Percentiles rank a stretch among this genome's conserved stretches.
Evolutionary conservation across 2,113 vertebrate genomes (phyloP).

Genomic region (Cyrtonyx montezumae): DNA sequence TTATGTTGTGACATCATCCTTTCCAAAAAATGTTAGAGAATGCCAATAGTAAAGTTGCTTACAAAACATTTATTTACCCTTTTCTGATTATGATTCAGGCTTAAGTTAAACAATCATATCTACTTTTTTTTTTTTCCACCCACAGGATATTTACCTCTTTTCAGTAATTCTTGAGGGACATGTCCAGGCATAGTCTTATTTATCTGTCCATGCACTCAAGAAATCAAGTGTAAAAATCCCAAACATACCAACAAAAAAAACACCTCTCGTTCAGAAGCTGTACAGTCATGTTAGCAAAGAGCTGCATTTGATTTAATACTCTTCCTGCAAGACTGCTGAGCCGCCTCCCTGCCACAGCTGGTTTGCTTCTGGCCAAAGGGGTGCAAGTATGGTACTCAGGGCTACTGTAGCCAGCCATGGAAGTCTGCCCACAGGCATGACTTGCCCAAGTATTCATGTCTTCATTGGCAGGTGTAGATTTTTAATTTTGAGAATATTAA

Average conservation of each 20-base stretch:
- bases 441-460: not conserved
- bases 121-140: slow-evolving; percentile 8
- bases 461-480: not conserved
- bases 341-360: not conserved
- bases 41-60: not conserved
- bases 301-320: not conserved
- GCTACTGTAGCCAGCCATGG: not conserved
- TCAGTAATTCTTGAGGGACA: not conserved
- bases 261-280: not conserved
- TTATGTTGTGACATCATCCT: not conserved
- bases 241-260: not conserved
- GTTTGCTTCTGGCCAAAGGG: not conserved
- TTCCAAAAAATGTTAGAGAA: not conserved
- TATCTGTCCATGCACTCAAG: not conserved
- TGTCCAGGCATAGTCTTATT: slow-evolving; percentile 7
- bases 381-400: rapidly evolving
- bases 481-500: not conserved
- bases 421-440: not conserved
- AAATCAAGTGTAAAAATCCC: not conserved
- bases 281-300: not conserved
- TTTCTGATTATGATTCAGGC: slow-evolving; percentile 9
- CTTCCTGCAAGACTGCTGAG: not conserved
- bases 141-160: slow-evolving; percentile 34
- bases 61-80: not conserved
- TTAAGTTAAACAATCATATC: slow-evolving; percentile 31